Conservation (phyloP, 2,797 vertebrate species). For the Cossypha polioptera region DNA sequence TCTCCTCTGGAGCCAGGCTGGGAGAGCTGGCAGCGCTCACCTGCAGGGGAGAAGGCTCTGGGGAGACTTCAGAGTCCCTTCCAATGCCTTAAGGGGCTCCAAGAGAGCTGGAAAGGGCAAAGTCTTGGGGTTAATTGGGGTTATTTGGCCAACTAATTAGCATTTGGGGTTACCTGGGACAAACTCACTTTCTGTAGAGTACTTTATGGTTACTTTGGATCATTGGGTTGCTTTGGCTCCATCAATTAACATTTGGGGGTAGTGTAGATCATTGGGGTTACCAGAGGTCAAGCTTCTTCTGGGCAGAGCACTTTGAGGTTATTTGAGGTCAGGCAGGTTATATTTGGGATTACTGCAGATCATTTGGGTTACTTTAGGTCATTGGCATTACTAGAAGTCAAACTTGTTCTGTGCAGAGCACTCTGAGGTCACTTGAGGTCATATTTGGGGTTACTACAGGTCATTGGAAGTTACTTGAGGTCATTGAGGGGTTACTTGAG, state of each 20-base stretch:
- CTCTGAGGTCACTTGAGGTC: not conserved
- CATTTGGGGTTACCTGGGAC: not conserved
- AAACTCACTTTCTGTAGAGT: not conserved
- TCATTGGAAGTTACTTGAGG: not conserved
- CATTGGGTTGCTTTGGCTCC: not conserved
- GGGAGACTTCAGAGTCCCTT: not conserved
- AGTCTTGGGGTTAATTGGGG: fast-evolving
- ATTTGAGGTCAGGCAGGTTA: not conserved
- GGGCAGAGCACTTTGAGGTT: not conserved
- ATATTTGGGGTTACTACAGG: not conserved
- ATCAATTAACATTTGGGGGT: not conserved
- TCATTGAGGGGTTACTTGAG: too few relatives aligned
- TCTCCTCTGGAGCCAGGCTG: not conserved
- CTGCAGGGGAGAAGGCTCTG: not conserved
- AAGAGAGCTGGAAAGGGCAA: not conserved
- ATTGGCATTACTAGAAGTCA: not conserved
- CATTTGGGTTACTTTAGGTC: not conserved
- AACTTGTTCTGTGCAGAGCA: too few relatives aligned
- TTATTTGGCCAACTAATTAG: not conserved
- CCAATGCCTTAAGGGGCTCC: not conserved
- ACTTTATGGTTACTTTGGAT: not conserved
- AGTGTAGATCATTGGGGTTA: not conserved
- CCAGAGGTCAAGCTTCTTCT: not conserved
- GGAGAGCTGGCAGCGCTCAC: not conserved
- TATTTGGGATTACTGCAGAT: not conserved